phyloP scores from a whole-genome alignment of 92 coral and sea anemone genomes.

The Paramuricea clavata region DNA sequence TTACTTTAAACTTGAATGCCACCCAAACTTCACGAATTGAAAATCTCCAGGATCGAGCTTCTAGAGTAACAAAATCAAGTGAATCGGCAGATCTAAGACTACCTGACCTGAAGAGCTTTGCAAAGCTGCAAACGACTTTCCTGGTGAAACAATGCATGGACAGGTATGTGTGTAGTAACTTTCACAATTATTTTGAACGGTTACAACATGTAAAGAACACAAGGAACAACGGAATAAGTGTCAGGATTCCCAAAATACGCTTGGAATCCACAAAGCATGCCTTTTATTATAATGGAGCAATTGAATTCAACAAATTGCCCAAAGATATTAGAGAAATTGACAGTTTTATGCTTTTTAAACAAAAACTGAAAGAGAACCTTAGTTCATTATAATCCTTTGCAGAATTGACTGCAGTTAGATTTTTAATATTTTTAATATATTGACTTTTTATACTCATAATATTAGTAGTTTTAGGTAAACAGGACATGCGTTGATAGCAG shows the following conservation, averaged over 20 bases:
- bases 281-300: constrained; percentile 8
- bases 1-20: neutral
- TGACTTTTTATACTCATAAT: neutral
- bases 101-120: constrained; percentile 1
- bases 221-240: neutral
- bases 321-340: too few species aligned
- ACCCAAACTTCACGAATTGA: neutral
- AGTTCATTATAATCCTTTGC: too few species aligned
- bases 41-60: constrained; percentile 22
- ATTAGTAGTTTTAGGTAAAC: neutral
- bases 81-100: neutral
- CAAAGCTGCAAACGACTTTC: neutral
- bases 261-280: neutral
- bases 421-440: neutral
- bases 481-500: constrained; percentile 32
- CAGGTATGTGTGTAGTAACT: neutral
- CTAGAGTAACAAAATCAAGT: neutral
- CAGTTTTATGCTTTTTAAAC: neutral
- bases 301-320: constrained; percentile 14
- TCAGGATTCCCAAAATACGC: constrained; percentile 12
- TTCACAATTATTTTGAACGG: neutral
- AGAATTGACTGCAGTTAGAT: neutral
- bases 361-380: too few species aligned
- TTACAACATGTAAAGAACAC: constrained; percentile 1
- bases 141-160: constrained; percentile 21